Percentiles rank a stretch among this genome's conserved stretches.
Evolutionary conservation across 1,140 invertebrate genomes (phyloP).

Genomic region (Dryas iulia): DNA sequence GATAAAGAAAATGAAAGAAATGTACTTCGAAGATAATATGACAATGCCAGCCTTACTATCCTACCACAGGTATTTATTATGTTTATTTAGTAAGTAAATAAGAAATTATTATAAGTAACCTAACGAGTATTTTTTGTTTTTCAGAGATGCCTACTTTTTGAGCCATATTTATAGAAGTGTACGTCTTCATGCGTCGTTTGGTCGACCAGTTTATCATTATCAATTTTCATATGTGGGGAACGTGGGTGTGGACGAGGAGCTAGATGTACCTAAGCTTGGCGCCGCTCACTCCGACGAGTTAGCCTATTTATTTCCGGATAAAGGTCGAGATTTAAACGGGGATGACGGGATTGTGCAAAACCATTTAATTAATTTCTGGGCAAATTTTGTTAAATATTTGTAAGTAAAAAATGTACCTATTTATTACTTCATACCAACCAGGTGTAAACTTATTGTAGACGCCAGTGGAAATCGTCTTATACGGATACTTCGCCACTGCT

Average conservation of each 20-base stretch:
- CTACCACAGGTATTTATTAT: slow-evolving; percentile 56
- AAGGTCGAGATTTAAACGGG: slow-evolving; percentile 39
- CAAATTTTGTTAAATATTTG: slow-evolving; percentile 67
- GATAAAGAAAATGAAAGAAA: slow-evolving; percentile 46
- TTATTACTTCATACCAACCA: not conserved
- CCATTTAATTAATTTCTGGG: slow-evolving; percentile 52
- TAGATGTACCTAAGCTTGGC: slow-evolving; percentile 45
- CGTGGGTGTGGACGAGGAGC: slow-evolving; percentile 47
- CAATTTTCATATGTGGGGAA: slow-evolving; percentile 55
- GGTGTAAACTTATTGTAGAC: no score
- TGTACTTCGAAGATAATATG: slow-evolving; percentile 56
- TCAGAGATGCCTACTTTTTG: slow-evolving; percentile 64
- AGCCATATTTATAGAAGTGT: slow-evolving; percentile 57
- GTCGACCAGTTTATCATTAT: slow-evolving; percentile 56
- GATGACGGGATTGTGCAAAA: slow-evolving; percentile 52
- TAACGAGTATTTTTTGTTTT: not conserved
- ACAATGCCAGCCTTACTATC: slow-evolving; percentile 42
- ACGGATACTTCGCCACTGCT: no score
- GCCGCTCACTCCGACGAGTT: slow-evolving; percentile 68
- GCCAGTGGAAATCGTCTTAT: no score
- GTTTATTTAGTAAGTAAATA: no score
- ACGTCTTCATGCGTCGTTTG: slow-evolving; percentile 41
- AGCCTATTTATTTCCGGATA: slow-evolving; percentile 54
- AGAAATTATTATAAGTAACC: no score
- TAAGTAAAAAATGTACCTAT: slow-evolving; percentile 37